Conservation (phyloP, 2,888 invertebrate genomes). For the Drosophila niveifrons region DNA sequence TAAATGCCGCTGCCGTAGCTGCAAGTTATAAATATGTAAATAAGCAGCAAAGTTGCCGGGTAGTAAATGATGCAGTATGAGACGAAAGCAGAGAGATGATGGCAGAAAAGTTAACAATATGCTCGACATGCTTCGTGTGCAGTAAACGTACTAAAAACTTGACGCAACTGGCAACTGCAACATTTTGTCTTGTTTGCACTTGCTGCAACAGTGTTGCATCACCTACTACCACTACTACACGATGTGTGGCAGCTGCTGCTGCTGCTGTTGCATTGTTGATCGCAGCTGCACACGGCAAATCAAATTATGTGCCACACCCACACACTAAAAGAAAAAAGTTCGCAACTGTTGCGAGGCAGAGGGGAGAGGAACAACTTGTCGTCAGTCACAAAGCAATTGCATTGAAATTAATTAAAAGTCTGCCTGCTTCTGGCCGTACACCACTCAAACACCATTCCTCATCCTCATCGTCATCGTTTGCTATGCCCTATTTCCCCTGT, state of each 20-base stretch:
- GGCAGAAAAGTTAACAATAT: conserved; percentile 68
- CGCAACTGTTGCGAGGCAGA: conserved; percentile 43
- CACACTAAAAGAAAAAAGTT: conserved; percentile 42
- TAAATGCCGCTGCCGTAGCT: conserved; percentile 36
- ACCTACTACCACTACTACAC: no score
- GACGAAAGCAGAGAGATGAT: conserved; percentile 30
- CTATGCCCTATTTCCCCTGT: neutral
- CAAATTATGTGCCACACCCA: conserved; percentile 54
- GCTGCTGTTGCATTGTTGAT: conserved; percentile 37
- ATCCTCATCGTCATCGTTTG: no score
- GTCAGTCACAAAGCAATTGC: conserved; percentile 55
- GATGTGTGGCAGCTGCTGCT: neutral
- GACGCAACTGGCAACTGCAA: conserved; percentile 41
- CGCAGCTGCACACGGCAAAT: conserved; percentile 52
- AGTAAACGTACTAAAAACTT: conserved; percentile 62
- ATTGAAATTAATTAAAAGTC: conserved; percentile 76
- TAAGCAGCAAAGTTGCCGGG: conserved; percentile 71
- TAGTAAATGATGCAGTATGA: conserved; percentile 46
- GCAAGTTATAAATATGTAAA: conserved; percentile 76
- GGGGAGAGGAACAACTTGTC: conserved; percentile 7
- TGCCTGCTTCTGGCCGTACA: conserved; percentile 34
- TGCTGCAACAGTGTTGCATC: conserved; percentile 11
- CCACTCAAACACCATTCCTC: neutral
- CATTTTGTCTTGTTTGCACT: conserved; percentile 48
- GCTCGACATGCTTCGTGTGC: conserved; percentile 66